These are phyloP conservation scores for Galerucella nymphaeae DNA, from an alignment of 2,888 invertebrate species.

Conservation along the genomic window DNA sequence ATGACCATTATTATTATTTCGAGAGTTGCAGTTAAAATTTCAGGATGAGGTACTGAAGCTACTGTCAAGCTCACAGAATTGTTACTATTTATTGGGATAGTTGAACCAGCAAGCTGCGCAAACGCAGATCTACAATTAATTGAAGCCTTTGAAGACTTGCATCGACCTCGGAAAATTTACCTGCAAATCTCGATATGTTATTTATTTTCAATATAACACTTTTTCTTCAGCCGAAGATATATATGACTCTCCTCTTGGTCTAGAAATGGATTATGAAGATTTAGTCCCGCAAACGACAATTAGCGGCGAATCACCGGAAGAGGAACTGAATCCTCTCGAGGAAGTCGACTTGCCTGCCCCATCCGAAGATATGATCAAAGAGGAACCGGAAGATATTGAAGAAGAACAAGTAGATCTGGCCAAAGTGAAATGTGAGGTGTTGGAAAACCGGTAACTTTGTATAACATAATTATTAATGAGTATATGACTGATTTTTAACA, in stretches of 20 bases:
- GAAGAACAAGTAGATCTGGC: constrained; percentile 21
- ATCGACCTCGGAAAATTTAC: neutral
- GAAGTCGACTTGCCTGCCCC: constrained; percentile 14
- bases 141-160: neutral
- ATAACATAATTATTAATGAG: constrained; percentile 12
- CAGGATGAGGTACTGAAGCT: neutral
- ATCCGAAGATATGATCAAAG: constrained; percentile 16
- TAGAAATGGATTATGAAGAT: constrained; percentile 41
- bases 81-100: neutral
- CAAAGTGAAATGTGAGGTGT: constrained; percentile 17
- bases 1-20: neutral
- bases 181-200: neutral
- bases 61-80: neutral
- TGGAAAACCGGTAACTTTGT: constrained; percentile 25
- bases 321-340: constrained; percentile 1
- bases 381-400: constrained; percentile 23
- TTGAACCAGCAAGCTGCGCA: neutral
- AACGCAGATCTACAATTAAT: neutral
- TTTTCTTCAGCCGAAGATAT: constrained; percentile 34
- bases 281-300: constrained; percentile 25
- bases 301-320: neutral
- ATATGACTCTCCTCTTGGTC: constrained; percentile 35
- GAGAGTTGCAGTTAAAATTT: constrained; percentile 4
- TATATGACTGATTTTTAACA: constrained; percentile 23
- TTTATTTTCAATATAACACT: neutral